A percentile compares a stretch with the other conserved stretches of the same genome.
Evolutionary conservation across 2,888 invertebrate species (phyloP).

Genomic region (Tipula helvola): DNA sequence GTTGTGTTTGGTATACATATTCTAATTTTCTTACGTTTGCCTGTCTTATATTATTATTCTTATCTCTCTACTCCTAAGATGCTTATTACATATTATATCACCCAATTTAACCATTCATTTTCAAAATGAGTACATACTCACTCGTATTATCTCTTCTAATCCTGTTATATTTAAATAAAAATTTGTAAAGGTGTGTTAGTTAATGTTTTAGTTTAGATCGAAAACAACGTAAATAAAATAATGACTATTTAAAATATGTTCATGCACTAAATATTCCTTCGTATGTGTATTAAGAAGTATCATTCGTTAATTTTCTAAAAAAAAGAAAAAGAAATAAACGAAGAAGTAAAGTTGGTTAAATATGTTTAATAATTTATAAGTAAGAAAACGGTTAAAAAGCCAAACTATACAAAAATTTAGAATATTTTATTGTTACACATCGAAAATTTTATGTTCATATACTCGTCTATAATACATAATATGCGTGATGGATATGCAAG

Average conservation of each 20-base stretch:
- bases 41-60: neutral
- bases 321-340: neutral
- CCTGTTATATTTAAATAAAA: neutral
- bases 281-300: neutral
- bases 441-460: neutral
- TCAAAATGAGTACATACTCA: neutral
- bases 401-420: neutral
- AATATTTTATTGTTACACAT: neutral
- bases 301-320: neutral
- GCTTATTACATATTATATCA: neutral
- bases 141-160: neutral
- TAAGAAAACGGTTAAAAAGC: neutral
- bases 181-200: neutral
- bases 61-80: neutral
- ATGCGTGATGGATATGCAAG: neutral
- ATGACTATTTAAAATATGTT: neutral
- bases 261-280: neutral
- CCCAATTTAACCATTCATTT: neutral
- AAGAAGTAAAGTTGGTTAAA: neutral
- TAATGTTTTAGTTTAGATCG: neutral
- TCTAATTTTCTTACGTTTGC: neutral
- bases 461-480: neutral
- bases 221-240: neutral
- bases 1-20: neutral
- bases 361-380: neutral